A percentile compares a stretch with the other conserved stretches of the same genome.
These are phyloP conservation scores for Imbricaverruca yamaguchii DNA, from an alignment of 2,888 invertebrate genomes.

Conservation along the genomic window DNA sequence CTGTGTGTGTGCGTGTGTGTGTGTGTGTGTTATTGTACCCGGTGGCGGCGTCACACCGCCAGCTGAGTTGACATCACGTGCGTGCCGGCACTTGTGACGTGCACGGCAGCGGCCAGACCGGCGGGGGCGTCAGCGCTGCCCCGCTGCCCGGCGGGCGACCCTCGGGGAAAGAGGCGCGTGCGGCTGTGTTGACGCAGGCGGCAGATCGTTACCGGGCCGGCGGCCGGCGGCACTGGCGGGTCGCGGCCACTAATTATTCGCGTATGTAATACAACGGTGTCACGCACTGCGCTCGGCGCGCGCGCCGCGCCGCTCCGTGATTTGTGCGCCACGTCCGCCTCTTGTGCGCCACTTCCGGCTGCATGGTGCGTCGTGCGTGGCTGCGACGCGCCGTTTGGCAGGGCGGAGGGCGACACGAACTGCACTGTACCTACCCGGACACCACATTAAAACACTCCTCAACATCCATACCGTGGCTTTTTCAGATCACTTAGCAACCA, in stretches of 20 bases:
- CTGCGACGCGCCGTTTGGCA: background rate
- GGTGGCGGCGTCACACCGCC: no score
- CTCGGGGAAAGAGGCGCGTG: background rate
- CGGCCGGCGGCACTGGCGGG: background rate
- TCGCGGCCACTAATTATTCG: slow-evolving; percentile 2
- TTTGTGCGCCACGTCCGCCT: background rate
- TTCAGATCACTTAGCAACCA: no score
- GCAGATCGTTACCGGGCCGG: background rate
- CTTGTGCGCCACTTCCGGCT: background rate
- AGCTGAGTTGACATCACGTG: background rate
- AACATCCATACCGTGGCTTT: no score
- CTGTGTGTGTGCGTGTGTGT: no score
- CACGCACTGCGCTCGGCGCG: background rate
- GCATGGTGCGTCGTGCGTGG: background rate
- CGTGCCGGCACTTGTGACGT: background rate
- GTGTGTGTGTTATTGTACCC: no score
- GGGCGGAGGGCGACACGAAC: background rate
- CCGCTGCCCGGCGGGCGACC: background rate
- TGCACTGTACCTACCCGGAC: no score
- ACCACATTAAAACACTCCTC: no score
- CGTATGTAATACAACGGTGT: background rate
- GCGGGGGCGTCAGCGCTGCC: background rate
- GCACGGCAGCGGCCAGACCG: no score
- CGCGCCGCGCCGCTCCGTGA: background rate
- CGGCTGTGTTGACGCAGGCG: background rate